These are phyloP conservation scores for Pherbina coryleti DNA, from an alignment of 2,888 invertebrate genomes.

Conservation along the genomic window DNA sequence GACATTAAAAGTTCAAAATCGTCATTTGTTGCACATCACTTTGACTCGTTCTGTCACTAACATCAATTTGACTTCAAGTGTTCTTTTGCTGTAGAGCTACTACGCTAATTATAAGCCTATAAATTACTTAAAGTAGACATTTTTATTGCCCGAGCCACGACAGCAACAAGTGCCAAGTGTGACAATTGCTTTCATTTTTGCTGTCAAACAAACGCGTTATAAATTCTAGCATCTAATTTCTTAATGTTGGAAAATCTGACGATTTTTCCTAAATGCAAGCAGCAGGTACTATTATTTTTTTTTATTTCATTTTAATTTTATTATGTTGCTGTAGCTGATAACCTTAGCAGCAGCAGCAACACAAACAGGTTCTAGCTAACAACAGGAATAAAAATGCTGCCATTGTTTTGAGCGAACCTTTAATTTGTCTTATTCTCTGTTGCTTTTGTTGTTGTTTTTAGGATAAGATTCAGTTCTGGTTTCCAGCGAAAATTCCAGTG, in stretches of 20 bases:
- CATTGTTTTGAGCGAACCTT: not conserved
- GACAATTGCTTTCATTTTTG: not conserved
- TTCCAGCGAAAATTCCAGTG: slow-evolving; percentile 7
- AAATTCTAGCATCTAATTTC: slow-evolving; percentile 10
- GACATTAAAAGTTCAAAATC: slow-evolving; percentile 25
- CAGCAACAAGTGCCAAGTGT: slow-evolving; percentile 38
- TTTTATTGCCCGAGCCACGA: slow-evolving; percentile 38
- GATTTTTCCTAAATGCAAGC: not conserved
- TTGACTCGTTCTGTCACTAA: not conserved
- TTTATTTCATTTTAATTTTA: not conserved
- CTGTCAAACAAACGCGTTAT: slow-evolving; percentile 29
- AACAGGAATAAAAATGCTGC: not conserved
- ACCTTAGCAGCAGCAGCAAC: not conserved
- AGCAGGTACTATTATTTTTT: not conserved
- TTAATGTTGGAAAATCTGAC: not conserved
- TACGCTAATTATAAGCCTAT: slow-evolving; percentile 44
- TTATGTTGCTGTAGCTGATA: not conserved
- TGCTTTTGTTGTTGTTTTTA: slow-evolving; percentile 2
- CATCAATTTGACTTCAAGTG: not conserved
- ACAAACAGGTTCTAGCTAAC: not conserved
- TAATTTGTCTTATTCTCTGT: not conserved
- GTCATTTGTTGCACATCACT: not conserved
- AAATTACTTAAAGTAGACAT: slow-evolving; percentile 45
- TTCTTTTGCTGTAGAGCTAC: not conserved
- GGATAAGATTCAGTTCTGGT: not conserved